Percentiles rank a stretch among this genome's conserved stretches.
These are phyloP conservation scores for Pavo muticus DNA, from an alignment of 2,113 vertebrate genomes.

Conservation along the genomic window DNA sequence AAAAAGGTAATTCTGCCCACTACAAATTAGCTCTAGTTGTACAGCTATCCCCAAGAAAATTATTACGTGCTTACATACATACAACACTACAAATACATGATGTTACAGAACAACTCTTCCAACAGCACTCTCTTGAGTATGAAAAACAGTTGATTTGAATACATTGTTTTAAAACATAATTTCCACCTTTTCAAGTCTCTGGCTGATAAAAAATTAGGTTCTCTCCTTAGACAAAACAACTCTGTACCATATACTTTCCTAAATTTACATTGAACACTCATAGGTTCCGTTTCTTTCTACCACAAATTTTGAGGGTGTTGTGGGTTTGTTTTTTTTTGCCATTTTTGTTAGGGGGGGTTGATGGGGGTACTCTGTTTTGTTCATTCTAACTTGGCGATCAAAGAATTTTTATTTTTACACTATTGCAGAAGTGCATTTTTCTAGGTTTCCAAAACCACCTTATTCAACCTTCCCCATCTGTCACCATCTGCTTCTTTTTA, in stretches of 20 bases:
- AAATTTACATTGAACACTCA: neutral
- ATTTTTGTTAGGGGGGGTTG: neutral
- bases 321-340: neutral
- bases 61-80: neutral
- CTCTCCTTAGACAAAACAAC: constrained; percentile 7
- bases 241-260: neutral
- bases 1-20: neutral
- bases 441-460: constrained; percentile 98
- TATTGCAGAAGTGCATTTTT: constrained; percentile 94
- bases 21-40: neutral
- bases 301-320: constrained; percentile 19
- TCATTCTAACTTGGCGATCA: constrained; percentile 90
- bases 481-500: constrained; percentile 99
- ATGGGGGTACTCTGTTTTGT: constrained; percentile 55
- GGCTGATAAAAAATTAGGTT: constrained; percentile 12
- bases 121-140: neutral
- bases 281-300: constrained; percentile 41
- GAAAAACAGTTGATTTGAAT: neutral
- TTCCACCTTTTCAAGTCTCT: neutral
- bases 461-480: constrained; percentile 99
- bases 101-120: neutral
- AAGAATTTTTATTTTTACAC: constrained; percentile 97
- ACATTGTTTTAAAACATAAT: neutral
- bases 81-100: neutral
- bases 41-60: neutral